Evolutionary conservation across 35 echinoderm and acorn worm species (phyloP), one percentile per base, ranked within the genome.

Genomic region (Strongylocentrotus purpuratus): DNA sequence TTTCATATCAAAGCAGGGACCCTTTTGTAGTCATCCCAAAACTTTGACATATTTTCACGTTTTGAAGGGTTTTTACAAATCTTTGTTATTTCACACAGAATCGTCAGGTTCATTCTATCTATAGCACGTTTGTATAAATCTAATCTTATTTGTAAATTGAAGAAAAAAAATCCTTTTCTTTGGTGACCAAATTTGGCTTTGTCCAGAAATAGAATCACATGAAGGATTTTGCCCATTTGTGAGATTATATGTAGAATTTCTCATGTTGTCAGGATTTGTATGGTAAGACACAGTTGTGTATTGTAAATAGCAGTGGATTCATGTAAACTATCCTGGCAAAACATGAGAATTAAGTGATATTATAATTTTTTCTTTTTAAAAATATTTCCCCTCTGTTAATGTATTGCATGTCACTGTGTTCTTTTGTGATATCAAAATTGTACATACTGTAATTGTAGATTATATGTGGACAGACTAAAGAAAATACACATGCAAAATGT

Each of bases 371-470:
- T 78, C 20, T 25, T 71, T 78, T 70, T 22, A 5, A 70, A 70
- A 78, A n/a, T 3, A 4, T 28, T 78, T 6, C 28, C 65, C 65
- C 20, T 28, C 22, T 78, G 15, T 89, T 22, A 11, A 33, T 46
- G 87, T 89, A 89, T 89, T 89, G 87, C 87, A 89, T 89, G 87
- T 89, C 87, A 89, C 12, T 89, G 87, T 35, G 12, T 33, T 33
- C 87, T 89, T 89, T 89, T 89, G 87, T 89, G 87, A 46, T 45
- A 89, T 89, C 65, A 22, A 45, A 89, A 89, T 46, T 89, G 87
- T 89, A 89, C 45, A 89, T 89, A 89, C 33, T 89, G 87, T 89
- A 89, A 89, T 89, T 89, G 87, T 89, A 89, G 87, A 89, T 33
- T 89, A 17, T 89, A 89, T 89, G 87, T 89, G 87, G 87, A 89